Base-by-base conservation (phyloP, 2,888 invertebrate species). In the Bugulina stolonifera region DNA sequence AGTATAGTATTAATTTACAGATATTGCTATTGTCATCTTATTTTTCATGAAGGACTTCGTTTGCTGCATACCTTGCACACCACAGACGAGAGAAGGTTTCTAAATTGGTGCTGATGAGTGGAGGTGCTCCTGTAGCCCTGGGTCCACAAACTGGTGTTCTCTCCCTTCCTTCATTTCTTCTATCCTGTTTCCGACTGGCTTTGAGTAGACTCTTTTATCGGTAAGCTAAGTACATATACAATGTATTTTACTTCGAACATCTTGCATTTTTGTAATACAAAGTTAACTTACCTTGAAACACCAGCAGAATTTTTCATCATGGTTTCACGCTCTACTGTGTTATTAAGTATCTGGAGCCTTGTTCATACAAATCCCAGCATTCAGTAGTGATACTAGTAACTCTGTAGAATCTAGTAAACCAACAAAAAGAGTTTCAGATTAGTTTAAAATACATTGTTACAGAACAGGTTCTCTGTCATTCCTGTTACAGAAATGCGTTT, bases 121-220 rank as follows among this genome's bases (percentile, higher is more conserved):
- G 90, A 29, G 90, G 90, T 23, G 89, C 89, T 1, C 90, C 90
- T 2, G 89, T 88, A 1, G 89, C 90, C 25, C 84, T 90, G 72
- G 88, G 89, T 34, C 84, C 86, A 3, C 88, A 89, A 58, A 87
- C 86, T 64, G 85, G 85, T 69, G 86, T 88, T 76, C 82, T 84
- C 74, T 76, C 78, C 29, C 75, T 84, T 3, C 85, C 85, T 43
- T 84, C 86, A 69, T 89, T 87, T 77, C 80, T 88, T 69, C 77
- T 84, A 25, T 72, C 77, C 43, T 82, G 87, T 73, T 82, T 89
- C 58, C 86, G 87, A 73, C 89, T 89, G n/a, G 84, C 89, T 74
- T 81, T 89, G 29, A 85, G 87, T 76, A 88, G 88, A 79, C 88
- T 88, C 35, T 86, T 89, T 75, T 86, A 86, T 79, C 84, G 86